Evolutionary conservation across 2,888 invertebrate genomes (phyloP).

Genomic region (Mythimna albipuncta): DNA sequence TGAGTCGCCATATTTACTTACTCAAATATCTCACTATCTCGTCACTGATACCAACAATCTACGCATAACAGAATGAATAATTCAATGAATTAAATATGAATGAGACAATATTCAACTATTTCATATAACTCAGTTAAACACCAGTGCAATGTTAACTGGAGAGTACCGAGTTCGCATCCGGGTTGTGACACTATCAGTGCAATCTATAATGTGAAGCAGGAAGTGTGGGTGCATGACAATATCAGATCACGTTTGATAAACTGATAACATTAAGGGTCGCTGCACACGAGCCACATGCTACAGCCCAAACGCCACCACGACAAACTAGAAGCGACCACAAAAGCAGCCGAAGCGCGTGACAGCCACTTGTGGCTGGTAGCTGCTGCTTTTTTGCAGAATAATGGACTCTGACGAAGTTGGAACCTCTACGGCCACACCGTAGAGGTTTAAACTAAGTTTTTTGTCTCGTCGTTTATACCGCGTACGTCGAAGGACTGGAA

Average conservation of each 20-base stretch:
- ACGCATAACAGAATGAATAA: constrained; percentile 16
- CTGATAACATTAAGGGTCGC: constrained; percentile 28
- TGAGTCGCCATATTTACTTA: too few relatives aligned
- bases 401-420: too few relatives aligned
- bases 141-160: constrained; percentile 4
- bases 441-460: too few relatives aligned
- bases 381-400: too few relatives aligned
- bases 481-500: too few relatives aligned
- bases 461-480: too few relatives aligned
- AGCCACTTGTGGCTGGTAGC: too few relatives aligned
- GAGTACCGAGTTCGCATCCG: constrained; percentile 29
- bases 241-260: constrained; percentile 41
- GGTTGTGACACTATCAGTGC: constrained; percentile 32
- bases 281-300: too few relatives aligned
- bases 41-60: background rate
- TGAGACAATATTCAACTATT: constrained; percentile 29
- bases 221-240: constrained; percentile 31
- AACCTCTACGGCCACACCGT: too few relatives aligned
- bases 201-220: constrained; percentile 38
- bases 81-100: constrained; percentile 25
- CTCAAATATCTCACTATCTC: background rate
- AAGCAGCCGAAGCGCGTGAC: too few relatives aligned
- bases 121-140: constrained; percentile 20
- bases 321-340: too few relatives aligned
- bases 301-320: too few relatives aligned